These are phyloP conservation scores for Neuroterus valhalla DNA, from an alignment of 1,140 invertebrate genomes.

Conservation along the genomic window DNA sequence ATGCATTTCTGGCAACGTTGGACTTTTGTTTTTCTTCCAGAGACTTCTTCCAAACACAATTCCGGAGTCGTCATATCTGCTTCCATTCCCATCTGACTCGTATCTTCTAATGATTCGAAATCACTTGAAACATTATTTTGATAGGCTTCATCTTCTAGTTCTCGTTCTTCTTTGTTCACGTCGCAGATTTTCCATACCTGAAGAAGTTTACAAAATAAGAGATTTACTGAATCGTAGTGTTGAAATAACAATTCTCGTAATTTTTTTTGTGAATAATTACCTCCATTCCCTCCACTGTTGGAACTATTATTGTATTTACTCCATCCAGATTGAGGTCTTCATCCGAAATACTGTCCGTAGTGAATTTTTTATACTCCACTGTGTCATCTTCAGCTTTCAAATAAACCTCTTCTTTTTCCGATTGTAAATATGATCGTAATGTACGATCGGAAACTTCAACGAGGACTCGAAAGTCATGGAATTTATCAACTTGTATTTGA, in stretches of 20 bases:
- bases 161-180: constrained; percentile 11
- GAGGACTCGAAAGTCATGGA: constrained; percentile 54
- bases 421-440: constrained; percentile 49
- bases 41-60: not conserved
- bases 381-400: constrained; percentile 37
- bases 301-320: constrained; percentile 47
- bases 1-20: constrained; percentile 47
- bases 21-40: constrained; percentile 39
- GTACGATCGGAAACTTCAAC: constrained; percentile 59
- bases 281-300: constrained; percentile 43
- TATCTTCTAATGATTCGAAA: constrained; percentile 35
- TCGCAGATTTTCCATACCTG: constrained; percentile 45
- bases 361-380: constrained; percentile 41
- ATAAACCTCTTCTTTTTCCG: constrained; percentile 40
- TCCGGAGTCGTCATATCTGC: constrained; percentile 1
- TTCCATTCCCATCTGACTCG: constrained; percentile 30
- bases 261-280: constrained; percentile 34
- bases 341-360: constrained; percentile 40
- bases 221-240: too few relatives aligned
- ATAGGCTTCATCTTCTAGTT: not conserved
- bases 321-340: constrained; percentile 37
- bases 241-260: too few relatives aligned
- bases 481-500: constrained; percentile 53
- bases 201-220: not conserved
- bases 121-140: not conserved